A percentile compares a stretch with the other conserved stretches of the same genome.
Conservation (phyloP, 2,797 vertebrate species). For the Rallus crepitans region DNA sequence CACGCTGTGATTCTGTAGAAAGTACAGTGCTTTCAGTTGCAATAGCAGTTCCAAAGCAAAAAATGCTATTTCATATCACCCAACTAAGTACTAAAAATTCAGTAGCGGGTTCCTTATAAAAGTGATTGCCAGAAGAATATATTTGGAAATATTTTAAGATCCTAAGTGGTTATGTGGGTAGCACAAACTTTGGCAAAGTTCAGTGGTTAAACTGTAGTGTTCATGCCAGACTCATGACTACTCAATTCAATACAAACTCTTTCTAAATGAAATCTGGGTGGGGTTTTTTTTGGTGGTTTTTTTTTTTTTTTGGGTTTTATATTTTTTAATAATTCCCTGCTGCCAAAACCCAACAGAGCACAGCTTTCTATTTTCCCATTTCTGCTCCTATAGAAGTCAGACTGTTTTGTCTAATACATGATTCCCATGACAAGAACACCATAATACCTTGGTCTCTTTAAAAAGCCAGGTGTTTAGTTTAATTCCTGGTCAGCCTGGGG, state of each 20-base stretch:
- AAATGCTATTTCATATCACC: background rate
- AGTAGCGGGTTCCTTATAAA: background rate
- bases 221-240: background rate
- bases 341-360: background rate
- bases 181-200: conserved; percentile 7
- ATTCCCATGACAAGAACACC: background rate
- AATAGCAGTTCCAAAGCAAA: background rate
- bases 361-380: background rate
- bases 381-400: background rate
- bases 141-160: background rate
- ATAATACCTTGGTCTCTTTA: background rate
- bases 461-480: background rate
- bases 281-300: background rate
- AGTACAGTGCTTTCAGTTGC: background rate
- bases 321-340: conserved; percentile 5
- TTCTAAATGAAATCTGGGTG: background rate
- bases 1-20: background rate
- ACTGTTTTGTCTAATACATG: conserved; percentile 2
- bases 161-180: background rate
- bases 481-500: background rate
- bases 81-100: background rate
- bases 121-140: background rate
- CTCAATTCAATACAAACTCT: background rate
- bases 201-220: background rate
- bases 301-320: background rate